phyloP scores from a whole-genome alignment of 2,797 vertebrate species.

The Acanthurus tractus region DNA sequence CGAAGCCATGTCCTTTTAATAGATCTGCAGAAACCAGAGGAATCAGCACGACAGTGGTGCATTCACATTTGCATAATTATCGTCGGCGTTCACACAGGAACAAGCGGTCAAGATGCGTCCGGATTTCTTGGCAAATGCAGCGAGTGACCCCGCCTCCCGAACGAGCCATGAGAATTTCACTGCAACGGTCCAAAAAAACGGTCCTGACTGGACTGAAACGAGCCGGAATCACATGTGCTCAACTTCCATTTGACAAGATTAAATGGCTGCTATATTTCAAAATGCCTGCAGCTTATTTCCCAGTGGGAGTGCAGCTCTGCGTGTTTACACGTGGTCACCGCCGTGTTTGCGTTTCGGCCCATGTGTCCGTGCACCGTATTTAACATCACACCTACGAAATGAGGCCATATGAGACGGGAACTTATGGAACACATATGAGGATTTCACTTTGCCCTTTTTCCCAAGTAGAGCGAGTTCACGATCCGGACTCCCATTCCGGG shows the following conservation, averaged over 20 bases:
- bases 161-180: slow-evolving; percentile 37
- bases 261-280: slow-evolving; percentile 43
- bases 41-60: slow-evolving; percentile 11
- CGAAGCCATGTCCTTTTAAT: slow-evolving; percentile 23
- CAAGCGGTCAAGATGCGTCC: slow-evolving; percentile 8
- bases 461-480: slow-evolving; percentile 60
- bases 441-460: slow-evolving; percentile 62
- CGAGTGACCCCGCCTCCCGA: slow-evolving; percentile 31
- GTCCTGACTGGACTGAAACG: too few relatives aligned
- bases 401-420: slow-evolving; percentile 61
- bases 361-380: slow-evolving; percentile 47
- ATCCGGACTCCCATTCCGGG: slow-evolving; percentile 36
- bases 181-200: too few relatives aligned
- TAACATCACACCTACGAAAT: slow-evolving; percentile 75
- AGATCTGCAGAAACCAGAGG: slow-evolving; percentile 3
- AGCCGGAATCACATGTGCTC: neutral
- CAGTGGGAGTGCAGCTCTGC: slow-evolving; percentile 28
- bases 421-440: slow-evolving; percentile 76
- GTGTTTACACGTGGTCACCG: slow-evolving; percentile 49
- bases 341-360: slow-evolving; percentile 34
- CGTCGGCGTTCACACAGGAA: slow-evolving; percentile 25
- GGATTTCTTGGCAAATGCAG: slow-evolving; percentile 52
- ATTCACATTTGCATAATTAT: slow-evolving; percentile 26
- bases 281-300: slow-evolving; percentile 31
- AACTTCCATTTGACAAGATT: slow-evolving; percentile 46